Percentiles rank a stretch among this genome's conserved stretches.
Conservation (phyloP, 2,113 vertebrate genomes). For the Atractosteus spatula region DNA sequence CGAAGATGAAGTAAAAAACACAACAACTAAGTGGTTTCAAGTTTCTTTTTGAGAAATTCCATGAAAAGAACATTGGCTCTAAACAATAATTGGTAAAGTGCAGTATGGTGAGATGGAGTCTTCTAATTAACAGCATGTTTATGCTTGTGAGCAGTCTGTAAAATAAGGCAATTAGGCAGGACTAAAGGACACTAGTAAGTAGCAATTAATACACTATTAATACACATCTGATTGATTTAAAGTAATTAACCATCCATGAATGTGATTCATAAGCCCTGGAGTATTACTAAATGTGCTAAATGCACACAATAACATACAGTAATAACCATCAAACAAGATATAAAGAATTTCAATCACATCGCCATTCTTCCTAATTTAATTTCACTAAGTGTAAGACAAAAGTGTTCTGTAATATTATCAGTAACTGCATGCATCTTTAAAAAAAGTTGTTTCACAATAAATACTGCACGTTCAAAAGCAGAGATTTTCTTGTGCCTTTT, state of each 20-base stretch:
- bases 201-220: constrained; percentile 74
- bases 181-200: constrained; percentile 71
- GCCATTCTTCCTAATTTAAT: constrained; percentile 42
- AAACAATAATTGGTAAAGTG: too few species aligned
- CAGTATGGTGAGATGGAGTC: too few species aligned
- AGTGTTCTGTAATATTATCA: too few species aligned
- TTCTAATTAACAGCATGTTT: too few species aligned
- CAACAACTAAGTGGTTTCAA: too few species aligned
- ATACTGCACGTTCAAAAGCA: too few species aligned
- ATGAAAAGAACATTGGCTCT: too few species aligned
- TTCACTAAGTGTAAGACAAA: constrained; percentile 23
- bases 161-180: constrained; percentile 65
- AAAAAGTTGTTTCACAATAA: too few species aligned
- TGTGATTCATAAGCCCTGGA: constrained; percentile 71
- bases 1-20: too few species aligned
- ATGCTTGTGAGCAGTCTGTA: neutral
- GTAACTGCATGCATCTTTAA: too few species aligned
- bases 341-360: constrained; percentile 37
- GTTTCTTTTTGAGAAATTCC: too few species aligned
- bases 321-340: constrained; percentile 9
- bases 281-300: constrained; percentile 60
- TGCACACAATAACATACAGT: constrained; percentile 53
- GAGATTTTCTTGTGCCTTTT: too few species aligned
- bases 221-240: constrained; percentile 69
- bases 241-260: constrained; percentile 72